These are phyloP conservation scores for Haliclystus octoradiatus DNA, from an alignment of 30 jellyfish, hydroid and myxozoan species.

Conservation along the genomic window DNA sequence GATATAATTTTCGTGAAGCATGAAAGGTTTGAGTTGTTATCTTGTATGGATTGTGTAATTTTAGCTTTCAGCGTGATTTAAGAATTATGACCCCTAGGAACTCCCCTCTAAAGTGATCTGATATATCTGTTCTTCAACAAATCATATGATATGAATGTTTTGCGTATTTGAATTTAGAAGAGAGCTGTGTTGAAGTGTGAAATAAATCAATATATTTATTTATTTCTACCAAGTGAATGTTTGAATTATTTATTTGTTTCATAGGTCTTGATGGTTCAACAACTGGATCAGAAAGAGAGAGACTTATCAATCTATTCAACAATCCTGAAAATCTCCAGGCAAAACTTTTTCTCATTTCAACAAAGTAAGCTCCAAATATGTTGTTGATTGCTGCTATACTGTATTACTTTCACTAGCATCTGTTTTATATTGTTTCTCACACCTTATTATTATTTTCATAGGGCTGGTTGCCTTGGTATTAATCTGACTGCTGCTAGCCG, in stretches of 20 bases:
- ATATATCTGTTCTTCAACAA: too few relatives aligned
- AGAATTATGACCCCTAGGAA: too few relatives aligned
- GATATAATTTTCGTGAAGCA: too few relatives aligned
- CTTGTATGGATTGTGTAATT: too few relatives aligned
- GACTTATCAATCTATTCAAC: constrained; percentile 54
- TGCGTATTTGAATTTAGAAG: too few relatives aligned
- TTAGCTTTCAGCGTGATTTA: too few relatives aligned
- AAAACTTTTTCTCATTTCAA: constrained; percentile 68
- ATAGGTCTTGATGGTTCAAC: constrained; percentile 94
- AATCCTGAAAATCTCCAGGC: constrained; percentile 31
- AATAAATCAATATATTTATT: too few relatives aligned
- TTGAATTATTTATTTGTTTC: background rate
- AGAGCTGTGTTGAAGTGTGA: too few relatives aligned
- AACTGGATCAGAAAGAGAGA: constrained; percentile 60
- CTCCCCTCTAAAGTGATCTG: too few relatives aligned
- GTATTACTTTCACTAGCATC: background rate
- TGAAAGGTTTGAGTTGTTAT: too few relatives aligned
- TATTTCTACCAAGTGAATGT: background rate
- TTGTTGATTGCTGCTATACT: background rate
- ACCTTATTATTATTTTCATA: background rate
- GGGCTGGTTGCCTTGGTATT: constrained; percentile 96
- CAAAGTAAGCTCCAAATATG: constrained; percentile 33
- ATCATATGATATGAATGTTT: too few relatives aligned
- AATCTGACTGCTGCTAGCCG: constrained; percentile 80
- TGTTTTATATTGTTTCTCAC: background rate